Conservation (phyloP, 1,140 invertebrate species). For the Caenorhabditis inopinata region DNA sequence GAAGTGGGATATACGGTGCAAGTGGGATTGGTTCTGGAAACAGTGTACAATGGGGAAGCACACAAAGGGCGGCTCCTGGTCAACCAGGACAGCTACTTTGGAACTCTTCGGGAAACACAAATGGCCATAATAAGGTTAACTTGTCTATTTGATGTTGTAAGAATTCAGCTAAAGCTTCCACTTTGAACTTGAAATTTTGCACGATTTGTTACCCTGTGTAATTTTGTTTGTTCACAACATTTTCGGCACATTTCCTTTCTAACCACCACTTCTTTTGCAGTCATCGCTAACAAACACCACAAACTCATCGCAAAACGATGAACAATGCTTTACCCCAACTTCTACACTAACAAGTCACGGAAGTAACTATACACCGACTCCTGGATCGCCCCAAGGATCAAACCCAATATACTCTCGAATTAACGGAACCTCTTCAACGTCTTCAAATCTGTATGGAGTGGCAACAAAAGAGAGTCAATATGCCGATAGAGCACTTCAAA, state of each 20-base stretch:
- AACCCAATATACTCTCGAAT: constrained; percentile 2
- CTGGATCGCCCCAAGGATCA: constrained; percentile 40
- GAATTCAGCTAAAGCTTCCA: neutral
- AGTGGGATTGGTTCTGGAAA: constrained; percentile 23
- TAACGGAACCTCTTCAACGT: neutral
- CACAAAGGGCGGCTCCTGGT: constrained; percentile 34
- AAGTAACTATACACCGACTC: constrained; percentile 42
- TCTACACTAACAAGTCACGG: constrained; percentile 48
- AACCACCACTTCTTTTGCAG: constrained; percentile 14
- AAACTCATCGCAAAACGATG: constrained; percentile 43
- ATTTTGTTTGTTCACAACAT: neutral
- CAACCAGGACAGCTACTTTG: constrained; percentile 27
- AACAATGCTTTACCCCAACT: constrained; percentile 51
- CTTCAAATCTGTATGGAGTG: neutral
- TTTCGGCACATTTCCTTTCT: constrained; percentile 15
- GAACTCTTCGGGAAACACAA: neutral
- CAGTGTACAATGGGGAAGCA: constrained; percentile 13
- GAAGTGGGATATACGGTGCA: constrained; percentile 34
- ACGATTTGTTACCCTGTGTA: neutral
- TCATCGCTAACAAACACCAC: constrained; percentile 37
- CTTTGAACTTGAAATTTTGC: neutral
- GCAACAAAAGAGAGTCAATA: constrained; percentile 12
- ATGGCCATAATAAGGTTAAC: constrained; percentile 22
- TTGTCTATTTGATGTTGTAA: neutral
- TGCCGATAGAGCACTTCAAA: neutral